Evolutionary conservation across 2,797 vertebrate genomes (phyloP), one percentile per base, ranked within the genome.

Genomic region (Manis javanica): DNA sequence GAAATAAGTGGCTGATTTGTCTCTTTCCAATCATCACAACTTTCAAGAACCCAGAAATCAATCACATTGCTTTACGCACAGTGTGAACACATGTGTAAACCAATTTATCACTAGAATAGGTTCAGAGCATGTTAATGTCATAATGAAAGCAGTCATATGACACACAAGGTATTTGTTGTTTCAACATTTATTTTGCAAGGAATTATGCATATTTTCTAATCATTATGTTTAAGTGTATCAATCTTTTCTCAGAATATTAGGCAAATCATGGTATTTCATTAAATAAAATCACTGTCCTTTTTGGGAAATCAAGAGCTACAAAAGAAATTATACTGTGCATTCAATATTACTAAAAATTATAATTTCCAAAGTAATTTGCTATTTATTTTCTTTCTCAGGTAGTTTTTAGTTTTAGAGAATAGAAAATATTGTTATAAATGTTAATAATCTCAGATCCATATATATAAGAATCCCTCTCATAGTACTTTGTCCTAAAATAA

Each of bases 181-280:
- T 94, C 63, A 74, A 64, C 95, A 75, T 94, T 97, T 97, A 95
- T 95, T 97, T 91, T 90, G 59, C 49, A 69, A 39, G 88, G n/a
- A 66, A 85, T 90, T 94, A 86, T 91, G 63, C 53, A 87, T 90
- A 61, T 91, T 93, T 95, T 96, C 31, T 84, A 88, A 81, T 96
- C 31, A 15, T 6, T 53, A 90, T 97, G 71, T 49, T 92, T 90
- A 69, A 61, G 71, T 51, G 2, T 90, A 94, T 84, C 57, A 71
- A 29, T 64, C 18, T 78, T 96, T 87, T 84, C 53, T 95, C 55
- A 75, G 39, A 81, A 69, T 87, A 87, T 63, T 90, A 86, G 66
- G 75, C 51, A 84, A 87, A 53, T 85, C 21, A n/a, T 90, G 49
- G 66, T 68, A 81, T 68, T 90, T 77, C 71, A 90, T 75, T 75